Evolutionary conservation across 2,113 vertebrate genomes (phyloP), one percentile per base, ranked within the genome.

Genomic region (Saguinus midas): DNA sequence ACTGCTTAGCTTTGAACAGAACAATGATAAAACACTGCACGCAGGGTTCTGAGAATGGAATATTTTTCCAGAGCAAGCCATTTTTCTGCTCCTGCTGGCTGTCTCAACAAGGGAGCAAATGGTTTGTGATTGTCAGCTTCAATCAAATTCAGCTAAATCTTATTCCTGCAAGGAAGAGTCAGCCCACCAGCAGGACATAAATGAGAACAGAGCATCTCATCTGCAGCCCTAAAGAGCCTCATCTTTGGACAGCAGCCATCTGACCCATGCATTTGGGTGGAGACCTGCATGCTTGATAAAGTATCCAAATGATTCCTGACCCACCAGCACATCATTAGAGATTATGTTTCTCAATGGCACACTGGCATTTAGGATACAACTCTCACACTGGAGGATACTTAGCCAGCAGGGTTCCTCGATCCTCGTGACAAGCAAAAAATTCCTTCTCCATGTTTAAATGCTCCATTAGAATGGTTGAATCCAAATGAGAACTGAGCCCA

Each of bases 1-100:
- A 45, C 91, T 94, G 91, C 72, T 94, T 16, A 86, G 82, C 96
- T 89, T 93, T 20, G 21, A 80, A 86, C 25, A 5, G 48, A 48
- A 45, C 8, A 6, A 18, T 58, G 9, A 18, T 58, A 12, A 45
- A 58, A 29, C 23, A 37, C 27, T 2, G 45, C 11, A 1, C 2
- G 37, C 81, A 32, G 17, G 16, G 50, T 13, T 78, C 73, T 1
- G 32, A 89, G 50, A 43, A 66, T 8, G 68, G 75, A 27, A 27
- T 57, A n/a, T 58, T n/a, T 50, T 90, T 79, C 68, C 2, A 20
- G 89, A 90, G 23, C 89, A 18, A 87, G 55, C 90, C 20, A 18
- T 73, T 68, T 52, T 55, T 85, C 84, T 75, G 43, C 43, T 61
- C 43, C 52, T 4, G 13, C 11, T 25, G 37, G 6, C 37, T 17